A percentile compares a stretch with the other conserved stretches of the same genome.
These are phyloP conservation scores for Perdita meconis DNA, from an alignment of 2,888 invertebrate genomes.

Conservation along the genomic window DNA sequence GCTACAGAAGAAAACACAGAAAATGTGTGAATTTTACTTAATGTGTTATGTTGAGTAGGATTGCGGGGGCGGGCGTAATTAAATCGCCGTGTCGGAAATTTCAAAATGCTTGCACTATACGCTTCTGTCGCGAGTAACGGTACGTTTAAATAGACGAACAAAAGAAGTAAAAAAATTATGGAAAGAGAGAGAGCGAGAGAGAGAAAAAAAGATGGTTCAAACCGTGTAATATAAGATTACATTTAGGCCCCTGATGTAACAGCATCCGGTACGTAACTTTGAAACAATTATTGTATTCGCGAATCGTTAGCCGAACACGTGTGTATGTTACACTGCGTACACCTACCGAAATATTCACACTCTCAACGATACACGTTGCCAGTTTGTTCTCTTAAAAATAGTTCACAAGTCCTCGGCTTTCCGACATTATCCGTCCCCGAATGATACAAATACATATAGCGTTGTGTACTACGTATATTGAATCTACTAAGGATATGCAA, in stretches of 20 bases:
- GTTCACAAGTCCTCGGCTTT: conserved; percentile 72
- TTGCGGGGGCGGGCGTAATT: conserved; percentile 72
- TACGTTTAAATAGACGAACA: conserved; percentile 38
- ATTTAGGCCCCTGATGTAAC: conserved; percentile 54
- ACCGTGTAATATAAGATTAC: conserved; percentile 30
- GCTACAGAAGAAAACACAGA: conserved; percentile 57
- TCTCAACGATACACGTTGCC: conserved; percentile 53
- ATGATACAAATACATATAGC: conserved; percentile 72
- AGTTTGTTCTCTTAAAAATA: conserved; percentile 61
- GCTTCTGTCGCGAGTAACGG: conserved; percentile 57
- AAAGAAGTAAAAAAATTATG: no score
- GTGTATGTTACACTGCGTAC: conserved; percentile 50
- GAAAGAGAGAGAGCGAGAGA: background rate
- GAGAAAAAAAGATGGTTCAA: conserved; percentile 15
- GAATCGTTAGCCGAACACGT: conserved; percentile 38
- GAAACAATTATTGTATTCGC: conserved; percentile 42
- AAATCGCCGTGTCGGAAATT: conserved; percentile 71
- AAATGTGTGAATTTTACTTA: conserved; percentile 68
- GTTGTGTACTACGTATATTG: conserved; percentile 71
- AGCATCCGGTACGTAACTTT: conserved; percentile 38
- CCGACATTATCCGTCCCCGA: conserved; percentile 78
- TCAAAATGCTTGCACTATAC: conserved; percentile 69
- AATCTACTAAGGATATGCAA: conserved; percentile 69
- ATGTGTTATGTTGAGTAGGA: conserved; percentile 67
- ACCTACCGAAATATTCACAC: conserved; percentile 47